Evolutionary conservation across 2,888 invertebrate species (phyloP).

Genomic region (Phalangium opilio): DNA sequence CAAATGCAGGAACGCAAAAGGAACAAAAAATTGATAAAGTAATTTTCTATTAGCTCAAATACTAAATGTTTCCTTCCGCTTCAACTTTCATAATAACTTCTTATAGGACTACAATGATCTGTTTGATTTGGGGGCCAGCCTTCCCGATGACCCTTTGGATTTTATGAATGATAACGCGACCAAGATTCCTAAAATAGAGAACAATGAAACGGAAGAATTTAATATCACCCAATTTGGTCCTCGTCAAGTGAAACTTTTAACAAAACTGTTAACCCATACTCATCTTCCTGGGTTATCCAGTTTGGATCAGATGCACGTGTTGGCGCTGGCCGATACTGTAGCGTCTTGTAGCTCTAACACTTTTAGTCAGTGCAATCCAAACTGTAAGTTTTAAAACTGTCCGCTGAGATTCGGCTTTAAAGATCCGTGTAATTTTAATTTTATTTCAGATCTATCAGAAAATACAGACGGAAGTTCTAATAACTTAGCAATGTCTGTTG

Average conservation of each 20-base stretch:
- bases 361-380: slow-evolving; percentile 5
- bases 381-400: neutral
- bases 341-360: slow-evolving; percentile 44
- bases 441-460: neutral
- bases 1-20: neutral
- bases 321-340: slow-evolving; percentile 97
- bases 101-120: slow-evolving; percentile 70
- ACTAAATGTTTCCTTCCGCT: too few species aligned
- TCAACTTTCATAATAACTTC: neutral
- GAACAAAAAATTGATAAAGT: slow-evolving; percentile 2
- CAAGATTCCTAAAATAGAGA: slow-evolving; percentile 31
- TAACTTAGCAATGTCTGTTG: slow-evolving; percentile 7
- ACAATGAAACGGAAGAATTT: slow-evolving; percentile 45
- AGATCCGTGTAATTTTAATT: too few species aligned
- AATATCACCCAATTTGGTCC: slow-evolving; percentile 73
- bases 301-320: slow-evolving; percentile 95
- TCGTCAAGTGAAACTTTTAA: slow-evolving; percentile 68
- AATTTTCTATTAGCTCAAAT: too few species aligned
- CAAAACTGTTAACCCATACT: slow-evolving; percentile 80
- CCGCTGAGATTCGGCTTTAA: too few species aligned
- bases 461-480: neutral
- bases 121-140: slow-evolving; percentile 51
- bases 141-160: slow-evolving; percentile 55
- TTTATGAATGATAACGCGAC: slow-evolving; percentile 42
- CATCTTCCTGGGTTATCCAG: slow-evolving; percentile 87